A percentile compares a stretch with the other conserved stretches of the same genome.
Evolutionary conservation across 2,888 invertebrate genomes (phyloP).

Genomic region (Sminthurides aquaticus): DNA sequence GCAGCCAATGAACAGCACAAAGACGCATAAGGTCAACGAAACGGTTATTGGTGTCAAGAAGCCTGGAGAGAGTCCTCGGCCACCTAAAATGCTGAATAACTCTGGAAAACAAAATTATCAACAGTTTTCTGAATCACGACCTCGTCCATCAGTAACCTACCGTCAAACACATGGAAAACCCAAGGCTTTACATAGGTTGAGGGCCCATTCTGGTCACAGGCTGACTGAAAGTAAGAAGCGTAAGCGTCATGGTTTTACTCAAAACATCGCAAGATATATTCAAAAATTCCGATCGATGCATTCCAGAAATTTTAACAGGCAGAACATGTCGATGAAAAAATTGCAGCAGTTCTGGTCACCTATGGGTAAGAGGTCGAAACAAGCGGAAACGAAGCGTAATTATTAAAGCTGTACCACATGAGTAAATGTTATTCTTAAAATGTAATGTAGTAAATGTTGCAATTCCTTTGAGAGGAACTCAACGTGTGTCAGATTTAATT

Average conservation of each 20-base stretch:
- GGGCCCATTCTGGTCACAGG: no score
- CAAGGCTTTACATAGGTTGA: neutral
- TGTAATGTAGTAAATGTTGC: no score
- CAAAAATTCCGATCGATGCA: neutral
- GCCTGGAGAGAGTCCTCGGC: neutral
- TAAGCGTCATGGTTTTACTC: neutral
- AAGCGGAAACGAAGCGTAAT: no score
- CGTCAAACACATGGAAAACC: neutral
- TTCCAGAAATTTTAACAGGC: neutral
- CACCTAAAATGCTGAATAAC: neutral
- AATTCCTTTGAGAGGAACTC: no score
- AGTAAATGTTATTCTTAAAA: no score
- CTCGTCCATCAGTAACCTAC: neutral
- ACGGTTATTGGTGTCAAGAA: neutral
- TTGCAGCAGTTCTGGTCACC: neutral
- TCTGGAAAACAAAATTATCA: neutral
- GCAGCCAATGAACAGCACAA: neutral
- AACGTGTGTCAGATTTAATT: no score
- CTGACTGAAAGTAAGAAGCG: neutral
- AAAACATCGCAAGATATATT: neutral
- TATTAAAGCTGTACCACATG: no score
- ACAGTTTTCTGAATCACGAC: neutral
- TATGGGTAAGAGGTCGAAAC: no score
- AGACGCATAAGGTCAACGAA: neutral
- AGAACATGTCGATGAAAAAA: neutral